phyloP scores from a whole-genome alignment of 2,888 invertebrate genomes.

The Chrysotoxum bicinctum region DNA sequence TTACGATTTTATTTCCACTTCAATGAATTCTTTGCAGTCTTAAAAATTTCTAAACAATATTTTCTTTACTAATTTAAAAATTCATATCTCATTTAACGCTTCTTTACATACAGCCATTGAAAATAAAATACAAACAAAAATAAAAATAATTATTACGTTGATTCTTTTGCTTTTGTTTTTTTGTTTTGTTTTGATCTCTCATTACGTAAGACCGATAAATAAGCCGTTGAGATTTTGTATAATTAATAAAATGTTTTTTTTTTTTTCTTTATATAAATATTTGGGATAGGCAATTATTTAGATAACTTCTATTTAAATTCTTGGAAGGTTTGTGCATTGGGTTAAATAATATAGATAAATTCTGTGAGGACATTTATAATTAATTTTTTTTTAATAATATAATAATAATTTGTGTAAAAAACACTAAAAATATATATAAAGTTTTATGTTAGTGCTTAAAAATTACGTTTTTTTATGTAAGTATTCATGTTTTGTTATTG shows the following conservation, averaged over 20 bases:
- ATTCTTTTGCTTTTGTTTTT: slow-evolving; percentile 1
- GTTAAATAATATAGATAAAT: slow-evolving; percentile 49
- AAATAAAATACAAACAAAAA: slow-evolving; percentile 48
- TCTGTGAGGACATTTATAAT: slow-evolving; percentile 55
- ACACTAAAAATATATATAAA: slow-evolving; percentile 71
- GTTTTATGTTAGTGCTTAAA: slow-evolving; percentile 68
- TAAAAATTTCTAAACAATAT: slow-evolving; percentile 80
- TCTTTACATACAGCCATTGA: slow-evolving; percentile 69
- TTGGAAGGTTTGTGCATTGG: slow-evolving; percentile 66
- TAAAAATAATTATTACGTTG: slow-evolving; percentile 15
- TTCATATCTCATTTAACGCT: slow-evolving; percentile 66
- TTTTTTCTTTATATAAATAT: slow-evolving; percentile 38
- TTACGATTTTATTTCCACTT: slow-evolving; percentile 78
- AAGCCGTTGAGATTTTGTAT: slow-evolving; percentile 66
- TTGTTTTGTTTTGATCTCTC: slow-evolving; percentile 21
- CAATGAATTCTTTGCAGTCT: slow-evolving; percentile 81
- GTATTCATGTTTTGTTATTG: slow-evolving; percentile 62
- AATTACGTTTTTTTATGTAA: slow-evolving; percentile 64
- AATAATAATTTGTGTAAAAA: slow-evolving; percentile 67
- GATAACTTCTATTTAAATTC: slow-evolving; percentile 63
- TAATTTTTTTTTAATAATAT: slow-evolving; percentile 8
- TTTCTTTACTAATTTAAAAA: slow-evolving; percentile 74
- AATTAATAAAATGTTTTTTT: slow-evolving; percentile 58
- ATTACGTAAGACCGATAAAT: slow-evolving; percentile 62
- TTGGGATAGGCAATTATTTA: slow-evolving; percentile 60